Evolutionary conservation across 2,888 invertebrate species (phyloP), one percentile per base, ranked within the genome.

Genomic region (Nomada flava): DNA sequence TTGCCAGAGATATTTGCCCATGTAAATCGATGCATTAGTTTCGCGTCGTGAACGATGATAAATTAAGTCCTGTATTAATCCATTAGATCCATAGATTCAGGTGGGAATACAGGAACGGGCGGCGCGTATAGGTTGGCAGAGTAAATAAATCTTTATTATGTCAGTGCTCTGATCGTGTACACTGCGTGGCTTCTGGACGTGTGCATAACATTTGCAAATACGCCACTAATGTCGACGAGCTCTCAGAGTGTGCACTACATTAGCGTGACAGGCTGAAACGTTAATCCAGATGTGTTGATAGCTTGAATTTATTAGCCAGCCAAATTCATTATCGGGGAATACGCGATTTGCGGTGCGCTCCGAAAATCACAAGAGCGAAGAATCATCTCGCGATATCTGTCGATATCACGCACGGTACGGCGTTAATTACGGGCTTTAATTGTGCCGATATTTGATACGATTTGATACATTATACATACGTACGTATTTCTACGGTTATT

Each of bases 71-170:
- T 4, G 57, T 26, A 50, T 76, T 55, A 20, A 57, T 50, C 73
- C 64, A 29, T 55, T 55, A 62, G 29, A 62, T 67, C 63, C 42
- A 63, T 68, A 64, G 47, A 50, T 68, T 55, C 65, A 23, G 52
- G 55, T 47, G 26, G 63, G 20, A 57, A 57, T 26, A 44, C 42
- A 26, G 26, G 15, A n/a, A 36, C 15, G 42, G 20, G 10, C 15
- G n/a, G 5, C 13, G 20, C 11, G 59, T 68, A 63, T 62, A 79
- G 64, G 71, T 59, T 53, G 36, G 4, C 26, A 42, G 59, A 47
- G 81, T 74, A 81, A 81, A 81, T 80, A 81, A 81, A 81, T 81
- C 81, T 81, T 80, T 81, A 81, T 81, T 81, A 81, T 74, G 81
- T 74, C 81, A 73, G 74, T 74, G 63, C 68, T 59, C 36, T 20